These are phyloP conservation scores for Phrynocephalus forsythii DNA, from an alignment of 2,797 vertebrate genomes.

Conservation along the genomic window DNA sequence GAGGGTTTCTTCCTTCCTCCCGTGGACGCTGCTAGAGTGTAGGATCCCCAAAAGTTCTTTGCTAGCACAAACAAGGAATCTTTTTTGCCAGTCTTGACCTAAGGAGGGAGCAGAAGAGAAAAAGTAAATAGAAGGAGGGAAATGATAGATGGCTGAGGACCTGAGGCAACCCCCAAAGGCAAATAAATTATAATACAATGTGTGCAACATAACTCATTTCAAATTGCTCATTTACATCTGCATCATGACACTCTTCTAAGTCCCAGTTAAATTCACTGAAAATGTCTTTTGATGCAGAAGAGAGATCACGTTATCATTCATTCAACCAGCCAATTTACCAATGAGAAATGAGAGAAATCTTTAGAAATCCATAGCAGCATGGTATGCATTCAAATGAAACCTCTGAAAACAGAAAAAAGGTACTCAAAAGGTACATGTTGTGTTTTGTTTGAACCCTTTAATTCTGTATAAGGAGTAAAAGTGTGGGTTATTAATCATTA, in stretches of 20 bases:
- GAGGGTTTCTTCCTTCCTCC: background rate
- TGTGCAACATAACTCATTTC: background rate
- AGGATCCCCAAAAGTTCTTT: too few relatives aligned
- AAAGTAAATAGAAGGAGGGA: too few relatives aligned
- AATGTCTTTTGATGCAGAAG: background rate
- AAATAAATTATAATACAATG: too few relatives aligned
- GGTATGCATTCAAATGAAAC: conserved; percentile 52
- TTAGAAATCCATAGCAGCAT: background rate
- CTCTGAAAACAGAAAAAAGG: conserved; percentile 32
- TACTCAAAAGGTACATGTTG: conserved; percentile 53
- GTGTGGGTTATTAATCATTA: conserved; percentile 56
- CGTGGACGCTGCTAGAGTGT: background rate
- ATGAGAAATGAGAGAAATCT: conserved; percentile 16
- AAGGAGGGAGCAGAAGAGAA: background rate
- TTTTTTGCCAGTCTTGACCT: background rate
- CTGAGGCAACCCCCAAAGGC: too few relatives aligned
- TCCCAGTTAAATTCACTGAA: background rate
- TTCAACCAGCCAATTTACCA: background rate
- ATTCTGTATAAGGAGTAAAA: conserved; percentile 48
- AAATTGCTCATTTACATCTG: background rate
- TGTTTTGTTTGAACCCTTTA: conserved; percentile 60
- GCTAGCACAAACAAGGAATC: background rate
- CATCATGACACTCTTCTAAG: background rate
- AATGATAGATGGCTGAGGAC: too few relatives aligned
- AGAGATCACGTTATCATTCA: background rate